These are phyloP conservation scores for Diglossa cyanea DNA, from an alignment of 2,797 vertebrate genomes.

Conservation along the genomic window DNA sequence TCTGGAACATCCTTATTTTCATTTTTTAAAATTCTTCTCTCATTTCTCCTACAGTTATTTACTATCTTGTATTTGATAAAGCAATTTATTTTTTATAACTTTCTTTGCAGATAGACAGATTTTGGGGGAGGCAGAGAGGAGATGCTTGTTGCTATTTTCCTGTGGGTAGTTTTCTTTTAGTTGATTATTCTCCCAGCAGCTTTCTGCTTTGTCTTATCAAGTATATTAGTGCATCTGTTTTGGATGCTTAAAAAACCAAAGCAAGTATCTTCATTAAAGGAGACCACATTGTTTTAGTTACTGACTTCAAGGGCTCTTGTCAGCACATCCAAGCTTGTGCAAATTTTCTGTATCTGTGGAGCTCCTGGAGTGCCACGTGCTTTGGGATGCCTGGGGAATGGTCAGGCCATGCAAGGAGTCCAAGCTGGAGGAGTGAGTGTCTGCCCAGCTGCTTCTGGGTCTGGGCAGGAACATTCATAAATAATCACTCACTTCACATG, in stretches of 20 bases:
- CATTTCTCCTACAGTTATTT: background rate
- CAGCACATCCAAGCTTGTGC: background rate
- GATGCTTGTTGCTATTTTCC: background rate
- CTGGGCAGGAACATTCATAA: background rate
- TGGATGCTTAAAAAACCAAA: background rate
- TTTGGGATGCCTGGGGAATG: background rate
- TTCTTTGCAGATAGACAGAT: background rate
- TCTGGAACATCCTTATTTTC: background rate
- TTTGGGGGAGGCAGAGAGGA: background rate
- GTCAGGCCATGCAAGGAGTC: background rate
- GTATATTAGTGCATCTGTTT: background rate
- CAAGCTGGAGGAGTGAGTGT: background rate
- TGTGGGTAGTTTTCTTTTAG: background rate
- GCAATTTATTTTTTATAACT: background rate
- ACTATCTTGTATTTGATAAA: background rate
- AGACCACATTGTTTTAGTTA: slow-evolving; percentile 2
- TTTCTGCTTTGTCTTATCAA: background rate
- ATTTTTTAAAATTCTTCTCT: background rate
- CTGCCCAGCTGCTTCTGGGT: background rate
- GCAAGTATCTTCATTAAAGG: background rate
- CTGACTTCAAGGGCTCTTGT: background rate
- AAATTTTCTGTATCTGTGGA: background rate
- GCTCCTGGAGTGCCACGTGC: background rate
- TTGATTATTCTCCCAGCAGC: background rate
- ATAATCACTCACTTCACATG: background rate